These are phyloP conservation scores for Phalanger gymnotis DNA, from an alignment of 2,797 vertebrate species.

Conservation along the genomic window DNA sequence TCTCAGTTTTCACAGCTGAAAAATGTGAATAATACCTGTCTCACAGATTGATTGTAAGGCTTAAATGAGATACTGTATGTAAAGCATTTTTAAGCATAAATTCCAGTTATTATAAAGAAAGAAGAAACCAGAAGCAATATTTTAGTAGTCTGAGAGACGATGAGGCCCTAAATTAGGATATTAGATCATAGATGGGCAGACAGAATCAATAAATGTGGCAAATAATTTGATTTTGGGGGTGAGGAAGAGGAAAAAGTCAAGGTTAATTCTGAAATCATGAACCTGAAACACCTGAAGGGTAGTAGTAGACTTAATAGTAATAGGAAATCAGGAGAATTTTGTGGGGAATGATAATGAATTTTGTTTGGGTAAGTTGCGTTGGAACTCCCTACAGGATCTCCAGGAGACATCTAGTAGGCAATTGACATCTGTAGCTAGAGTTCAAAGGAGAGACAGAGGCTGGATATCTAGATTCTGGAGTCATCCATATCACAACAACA, in stretches of 20 bases:
- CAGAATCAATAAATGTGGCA: background rate
- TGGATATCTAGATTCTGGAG: background rate
- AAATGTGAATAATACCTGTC: background rate
- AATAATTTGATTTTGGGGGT: background rate
- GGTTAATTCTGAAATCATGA: background rate
- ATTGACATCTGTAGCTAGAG: background rate
- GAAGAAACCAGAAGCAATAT: background rate
- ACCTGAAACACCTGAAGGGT: background rate
- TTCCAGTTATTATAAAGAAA: background rate
- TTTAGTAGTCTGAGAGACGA: background rate
- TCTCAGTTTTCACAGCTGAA: background rate
- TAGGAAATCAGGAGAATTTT: background rate
- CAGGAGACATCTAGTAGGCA: background rate
- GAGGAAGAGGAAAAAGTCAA: background rate
- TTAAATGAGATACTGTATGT: background rate
- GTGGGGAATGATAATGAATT: background rate
- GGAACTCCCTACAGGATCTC: background rate
- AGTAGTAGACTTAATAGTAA: background rate
- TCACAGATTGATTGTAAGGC: background rate
- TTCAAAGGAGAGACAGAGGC: background rate
- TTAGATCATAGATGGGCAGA: background rate
- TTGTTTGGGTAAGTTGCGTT: background rate
- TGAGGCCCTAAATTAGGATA: background rate
- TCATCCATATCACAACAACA: background rate
- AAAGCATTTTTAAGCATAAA: background rate